phyloP scores from a whole-genome alignment of 2,113 vertebrate genomes.

The Callithrix jacchus region DNA sequence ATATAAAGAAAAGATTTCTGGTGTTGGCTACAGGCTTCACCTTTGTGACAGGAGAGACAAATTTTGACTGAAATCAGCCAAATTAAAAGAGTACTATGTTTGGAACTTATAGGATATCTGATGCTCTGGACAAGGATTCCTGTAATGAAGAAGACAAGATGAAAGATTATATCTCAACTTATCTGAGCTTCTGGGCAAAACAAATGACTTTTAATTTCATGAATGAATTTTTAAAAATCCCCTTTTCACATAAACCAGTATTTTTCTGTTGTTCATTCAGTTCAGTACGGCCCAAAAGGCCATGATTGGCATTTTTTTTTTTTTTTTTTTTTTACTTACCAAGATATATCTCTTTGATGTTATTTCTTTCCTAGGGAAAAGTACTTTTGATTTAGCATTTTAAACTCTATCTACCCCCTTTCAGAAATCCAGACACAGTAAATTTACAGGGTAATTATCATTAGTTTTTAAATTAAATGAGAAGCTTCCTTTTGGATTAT shows the following conservation, averaged over 20 bases:
- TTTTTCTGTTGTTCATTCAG: constrained; percentile 20
- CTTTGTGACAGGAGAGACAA: neutral
- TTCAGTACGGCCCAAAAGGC: neutral
- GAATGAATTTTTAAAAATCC: neutral
- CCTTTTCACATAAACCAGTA: neutral
- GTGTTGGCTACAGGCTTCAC: neutral
- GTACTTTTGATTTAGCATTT: constrained; percentile 14
- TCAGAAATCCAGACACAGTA: neutral
- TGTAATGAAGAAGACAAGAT: neutral
- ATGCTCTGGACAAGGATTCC: neutral
- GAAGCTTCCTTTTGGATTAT: neutral
- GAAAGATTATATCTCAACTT: neutral
- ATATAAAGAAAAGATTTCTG: neutral
- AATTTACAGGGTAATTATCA: neutral
- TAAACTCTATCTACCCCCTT: neutral
- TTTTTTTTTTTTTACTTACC: neutral
- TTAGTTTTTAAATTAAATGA: neutral
- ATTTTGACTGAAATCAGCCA: neutral
- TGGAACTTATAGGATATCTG: neutral
- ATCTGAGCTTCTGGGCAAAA: neutral
- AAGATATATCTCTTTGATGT: neutral
- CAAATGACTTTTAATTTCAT: neutral
- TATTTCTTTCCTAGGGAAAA: constrained; percentile 25
- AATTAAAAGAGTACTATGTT: neutral
- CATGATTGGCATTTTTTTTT: neutral